Base-by-base conservation (phyloP, 2,888 invertebrate genomes). In the Hyppa rectilinea region DNA sequence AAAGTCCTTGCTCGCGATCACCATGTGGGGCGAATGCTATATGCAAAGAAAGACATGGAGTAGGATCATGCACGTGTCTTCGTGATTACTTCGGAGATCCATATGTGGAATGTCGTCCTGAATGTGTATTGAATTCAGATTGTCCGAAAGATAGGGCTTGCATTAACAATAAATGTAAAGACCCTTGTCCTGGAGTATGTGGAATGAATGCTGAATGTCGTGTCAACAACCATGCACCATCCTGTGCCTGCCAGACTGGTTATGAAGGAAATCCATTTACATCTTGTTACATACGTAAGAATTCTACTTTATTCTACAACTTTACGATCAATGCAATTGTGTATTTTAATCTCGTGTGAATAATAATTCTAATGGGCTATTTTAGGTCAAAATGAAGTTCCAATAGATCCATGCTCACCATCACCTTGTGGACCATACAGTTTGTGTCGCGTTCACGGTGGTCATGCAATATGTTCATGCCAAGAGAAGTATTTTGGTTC, bases 1-100 rank as follows among this genome's bases (percentile, higher is more conserved):
- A 84, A 85, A 95, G 91, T 78, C 98, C 98, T 81, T 98, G 98
- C 91, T 96, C 97, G 89, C 97, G 97, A 81, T 97, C 98, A 67
- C 98, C 98, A 53, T 99, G 99, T 92, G 98, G 98, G 71, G 96
- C 97, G 43, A 98, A 98, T 91, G 98, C 99, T 62, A 93, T 98
- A 83, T 99, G 99, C 93, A 97, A 97, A 92, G 98, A 98, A 94
- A 96, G 97, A 87, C 97, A 97, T 88, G 98, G 97, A 83, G 97
- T 97, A 69, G 98, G 98, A 58, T 98, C 98, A 76, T 98, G 98
- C 92, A 96, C 97, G 78, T 98, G 98, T 93, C 94, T 98, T 79
- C 96, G 97, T 71, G 98, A 98, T 87, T 98, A 98, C 92, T 97
- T 97, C 87, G 98, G 98, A 63, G 98, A 98, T 95, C 98, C 98